Base-by-base conservation (phyloP, 2,888 invertebrate genomes). In the Nemotelus pantherinus region DNA sequence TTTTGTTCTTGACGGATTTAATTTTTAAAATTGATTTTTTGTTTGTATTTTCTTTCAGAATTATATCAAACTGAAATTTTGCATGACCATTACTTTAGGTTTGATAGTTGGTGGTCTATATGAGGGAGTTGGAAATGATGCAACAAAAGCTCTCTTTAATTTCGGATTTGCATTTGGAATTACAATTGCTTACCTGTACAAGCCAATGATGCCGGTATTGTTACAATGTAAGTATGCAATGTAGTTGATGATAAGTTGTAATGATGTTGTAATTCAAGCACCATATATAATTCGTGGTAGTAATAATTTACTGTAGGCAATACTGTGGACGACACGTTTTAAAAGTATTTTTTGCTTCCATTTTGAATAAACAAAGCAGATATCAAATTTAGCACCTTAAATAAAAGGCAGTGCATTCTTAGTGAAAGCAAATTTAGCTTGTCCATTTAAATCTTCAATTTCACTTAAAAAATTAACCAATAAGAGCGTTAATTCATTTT, bases 131-230 rank as follows among this genome's bases (percentile, higher is more conserved):
- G 95, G 95, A 9, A 91, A 92, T 82, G 94, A 95, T 82, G 95
- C 92, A 0, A 93, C 94, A 0, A 94, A 94, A 84, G 93, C 94
- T 0, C 87, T 95, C 45, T 95, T 93, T 85, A 95, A 95, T 86
- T 95, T 94, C 83, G 95, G 95, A 7, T 95, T 94, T 84, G 94
- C 93, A 82, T 95, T 93, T 83, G 92, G 93, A 1, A 93, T 93
- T 79, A 89, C 93, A 39, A 94, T 95, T 79, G 92, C 92, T 47
- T 93, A 94, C 86, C 89, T 95, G 83, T 95, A 94, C 84, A 89
- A 94, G 74, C 94, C 95, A 0, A 92, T 95, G 92, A 91, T 95
- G 90, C 95, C 95, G 2, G 91, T 94, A 63, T 86, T 95, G 71
- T 86, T 95, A 80, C 90, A 93, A 82, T 95, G 95, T 95, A 88